Evolutionary conservation across 2,113 vertebrate species (phyloP).

Genomic region (Polyodon spathula): DNA sequence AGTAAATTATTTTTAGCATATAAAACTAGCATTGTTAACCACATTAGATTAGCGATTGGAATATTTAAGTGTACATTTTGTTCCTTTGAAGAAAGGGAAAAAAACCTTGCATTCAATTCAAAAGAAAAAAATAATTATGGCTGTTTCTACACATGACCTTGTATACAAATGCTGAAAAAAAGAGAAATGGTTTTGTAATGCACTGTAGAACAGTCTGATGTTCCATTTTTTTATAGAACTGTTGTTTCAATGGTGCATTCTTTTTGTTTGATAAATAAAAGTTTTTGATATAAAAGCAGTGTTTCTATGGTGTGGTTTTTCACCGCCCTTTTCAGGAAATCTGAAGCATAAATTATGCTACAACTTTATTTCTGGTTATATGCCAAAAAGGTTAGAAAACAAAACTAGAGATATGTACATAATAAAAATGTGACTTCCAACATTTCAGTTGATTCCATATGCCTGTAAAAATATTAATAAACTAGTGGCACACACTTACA

Average conservation of each 20-base stretch:
- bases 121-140: slow-evolving; percentile 39
- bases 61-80: slow-evolving; percentile 75
- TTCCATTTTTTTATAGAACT: slow-evolving; percentile 91
- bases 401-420: too few species aligned
- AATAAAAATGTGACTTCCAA: too few species aligned
- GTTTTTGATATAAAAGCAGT: slow-evolving; percentile 82
- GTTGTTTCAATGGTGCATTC: slow-evolving; percentile 88
- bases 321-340: background rate
- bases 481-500: too few species aligned
- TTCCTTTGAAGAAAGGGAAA: slow-evolving; percentile 51
- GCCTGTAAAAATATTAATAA: too few species aligned
- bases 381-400: too few species aligned
- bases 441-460: too few species aligned
- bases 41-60: slow-evolving; percentile 79
- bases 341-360: too few species aligned
- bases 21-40: slow-evolving; percentile 69
- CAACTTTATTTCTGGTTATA: too few species aligned
- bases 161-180: slow-evolving; percentile 65
- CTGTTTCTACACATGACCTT: slow-evolving; percentile 83
- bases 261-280: slow-evolving; percentile 92
- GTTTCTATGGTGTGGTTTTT: background rate
- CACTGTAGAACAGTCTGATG: slow-evolving; percentile 85
- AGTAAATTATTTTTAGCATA: slow-evolving; percentile 46
- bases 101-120: slow-evolving; percentile 53
- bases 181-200: slow-evolving; percentile 73